Percentiles rank a stretch among this genome's conserved stretches.
Evolutionary conservation across 2,797 vertebrate genomes (phyloP).

Genomic region (Pygocentrus nattereri): DNA sequence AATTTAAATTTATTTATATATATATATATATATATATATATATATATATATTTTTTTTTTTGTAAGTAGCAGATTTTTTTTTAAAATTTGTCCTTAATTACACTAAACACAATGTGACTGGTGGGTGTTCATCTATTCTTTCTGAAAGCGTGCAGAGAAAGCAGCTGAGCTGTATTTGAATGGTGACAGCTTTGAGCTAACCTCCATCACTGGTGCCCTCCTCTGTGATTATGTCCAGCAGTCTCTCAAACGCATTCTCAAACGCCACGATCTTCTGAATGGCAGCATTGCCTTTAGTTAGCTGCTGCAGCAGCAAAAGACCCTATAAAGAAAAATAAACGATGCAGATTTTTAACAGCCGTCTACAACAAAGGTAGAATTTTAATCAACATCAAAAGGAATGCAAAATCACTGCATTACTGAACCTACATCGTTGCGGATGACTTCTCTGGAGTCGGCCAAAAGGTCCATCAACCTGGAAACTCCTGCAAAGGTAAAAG

Average conservation of each 20-base stretch:
- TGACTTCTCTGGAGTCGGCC: conserved; percentile 97
- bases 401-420: background rate
- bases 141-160: background rate
- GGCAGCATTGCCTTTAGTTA: conserved; percentile 96
- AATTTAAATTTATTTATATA: no score
- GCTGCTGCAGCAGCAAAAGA: conserved; percentile 91
- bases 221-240: conserved; percentile 95
- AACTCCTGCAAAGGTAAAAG: conserved; percentile 81
- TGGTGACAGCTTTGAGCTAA: conserved; percentile 60
- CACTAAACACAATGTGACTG: no score
- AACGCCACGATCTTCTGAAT: conserved; percentile 99
- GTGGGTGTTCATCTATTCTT: background rate
- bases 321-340: conserved; percentile 73
- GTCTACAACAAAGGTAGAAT: background rate
- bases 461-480: conserved; percentile 97
- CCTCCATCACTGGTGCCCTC: conserved; percentile 98
- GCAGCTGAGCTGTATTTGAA: background rate
- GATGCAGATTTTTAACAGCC: background rate
- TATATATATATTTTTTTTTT: no score
- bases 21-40: no score
- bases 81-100: no score
- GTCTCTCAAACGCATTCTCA: conserved; percentile 97
- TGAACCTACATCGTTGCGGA: conserved; percentile 94
- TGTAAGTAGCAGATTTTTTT: no score
- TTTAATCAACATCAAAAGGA: no score